Evolutionary conservation across 35 echinoderm and acorn worm species (phyloP).

Genomic region (Apostichopus parvimensis): DNA sequence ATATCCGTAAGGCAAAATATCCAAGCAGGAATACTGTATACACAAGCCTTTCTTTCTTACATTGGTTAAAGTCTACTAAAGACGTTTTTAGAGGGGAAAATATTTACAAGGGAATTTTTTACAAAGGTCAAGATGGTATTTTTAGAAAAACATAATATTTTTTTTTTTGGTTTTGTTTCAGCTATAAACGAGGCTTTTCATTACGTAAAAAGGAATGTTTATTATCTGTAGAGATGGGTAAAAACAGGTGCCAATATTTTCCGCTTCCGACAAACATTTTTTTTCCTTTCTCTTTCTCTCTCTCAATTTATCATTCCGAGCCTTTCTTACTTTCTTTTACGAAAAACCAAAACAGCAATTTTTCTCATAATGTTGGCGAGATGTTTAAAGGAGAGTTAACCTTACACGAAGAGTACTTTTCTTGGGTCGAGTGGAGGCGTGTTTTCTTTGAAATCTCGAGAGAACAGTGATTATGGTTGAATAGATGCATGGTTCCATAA

Average conservation of each 20-base stretch:
- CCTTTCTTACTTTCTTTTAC: background rate
- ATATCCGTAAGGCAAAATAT: constrained; percentile 4
- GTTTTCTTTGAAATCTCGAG: no score
- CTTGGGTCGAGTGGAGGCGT: no score
- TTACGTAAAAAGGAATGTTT: background rate
- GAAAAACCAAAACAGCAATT: background rate
- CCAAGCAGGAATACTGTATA: background rate
- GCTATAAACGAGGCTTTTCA: no score
- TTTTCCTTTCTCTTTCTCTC: background rate
- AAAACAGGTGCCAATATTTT: background rate
- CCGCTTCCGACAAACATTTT: background rate
- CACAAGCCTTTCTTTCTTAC: background rate
- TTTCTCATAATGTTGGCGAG: background rate
- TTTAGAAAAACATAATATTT: background rate
- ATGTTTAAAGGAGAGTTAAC: background rate
- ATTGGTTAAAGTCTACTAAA: background rate
- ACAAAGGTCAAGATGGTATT: background rate
- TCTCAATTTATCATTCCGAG: background rate
- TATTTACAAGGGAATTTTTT: background rate
- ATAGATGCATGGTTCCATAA: no score
- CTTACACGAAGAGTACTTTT: no score
- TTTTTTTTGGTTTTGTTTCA: no score
- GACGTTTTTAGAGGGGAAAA: background rate
- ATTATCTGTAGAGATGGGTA: background rate
- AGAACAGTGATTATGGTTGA: no score